Base-by-base conservation (phyloP, 2,113 vertebrate genomes). In the Channa maculata region DNA sequence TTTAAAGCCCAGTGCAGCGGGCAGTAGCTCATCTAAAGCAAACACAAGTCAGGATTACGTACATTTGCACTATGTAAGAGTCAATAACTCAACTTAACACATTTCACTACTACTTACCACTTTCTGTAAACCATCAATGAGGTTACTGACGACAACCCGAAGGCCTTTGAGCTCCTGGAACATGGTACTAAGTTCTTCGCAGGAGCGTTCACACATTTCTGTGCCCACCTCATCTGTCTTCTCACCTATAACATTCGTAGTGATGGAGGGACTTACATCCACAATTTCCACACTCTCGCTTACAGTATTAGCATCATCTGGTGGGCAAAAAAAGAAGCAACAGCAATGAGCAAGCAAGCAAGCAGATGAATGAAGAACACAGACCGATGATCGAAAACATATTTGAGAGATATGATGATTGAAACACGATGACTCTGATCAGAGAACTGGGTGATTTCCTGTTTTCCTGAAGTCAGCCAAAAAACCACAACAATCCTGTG, bases 161-260 rank as follows among this genome's bases (percentile, higher is more conserved):
- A 99, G 92, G n/a, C 97, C 96, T 0, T 96, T 95, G 44, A 99
- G 96, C 86, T 99, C 98, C 0, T 94, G 94, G 74, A 97, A 95
- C 97, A 99, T 96, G 0, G 90, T 92, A 73, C 95, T 94, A 51
- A 99, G 93, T 72, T 99, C 97, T 65, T 97, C 97, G 0, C 98
- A 99, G 54, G 98, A 98, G 10, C 94, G 97, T 50, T 97, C 96
- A 2, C 98, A 99, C 90, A 97, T 96, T 5, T 96, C 96, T 0
- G 89, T 71, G 6, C 91, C 87, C 6, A 59, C 1, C 65, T 91
- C 91, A 10, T 92, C 93, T 0, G 92, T 63, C 24, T 96, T 94
- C 66, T 93, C 94, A 0, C 94, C 96, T 54, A 95, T 94, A 0
- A 95, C 90, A 71, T 96, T 97, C 0, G 93, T 93, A 1, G 94